These are phyloP conservation scores for Laothoe populi DNA, from an alignment of 2,888 invertebrate genomes.

Conservation along the genomic window DNA sequence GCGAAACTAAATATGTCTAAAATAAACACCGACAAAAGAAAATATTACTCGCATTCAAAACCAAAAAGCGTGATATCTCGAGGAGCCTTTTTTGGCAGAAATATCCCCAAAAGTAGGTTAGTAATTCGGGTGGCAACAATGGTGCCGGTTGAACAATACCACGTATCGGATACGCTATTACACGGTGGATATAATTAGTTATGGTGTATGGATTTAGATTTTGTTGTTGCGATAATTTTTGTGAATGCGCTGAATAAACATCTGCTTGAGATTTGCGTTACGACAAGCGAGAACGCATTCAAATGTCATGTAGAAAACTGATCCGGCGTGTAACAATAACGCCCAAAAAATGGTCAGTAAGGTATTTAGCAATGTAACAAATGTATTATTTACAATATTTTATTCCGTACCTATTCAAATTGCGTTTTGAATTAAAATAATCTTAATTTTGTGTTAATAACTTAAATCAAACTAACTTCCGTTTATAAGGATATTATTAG, in stretches of 20 bases:
- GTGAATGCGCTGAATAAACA: conserved; percentile 78
- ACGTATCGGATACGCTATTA: conserved; percentile 69
- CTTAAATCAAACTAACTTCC: no score
- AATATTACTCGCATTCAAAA: conserved; percentile 76
- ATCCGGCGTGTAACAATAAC: conserved; percentile 67
- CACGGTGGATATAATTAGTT: conserved; percentile 84
- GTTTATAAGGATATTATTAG: no score
- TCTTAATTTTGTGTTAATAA: not conserved
- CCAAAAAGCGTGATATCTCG: conserved; percentile 79
- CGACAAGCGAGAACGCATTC: conserved; percentile 75
- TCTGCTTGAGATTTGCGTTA: conserved; percentile 76
- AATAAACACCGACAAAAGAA: conserved; percentile 74
- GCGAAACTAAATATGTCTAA: conserved; percentile 41
- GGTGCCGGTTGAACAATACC: conserved; percentile 65
- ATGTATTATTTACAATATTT: conserved; percentile 1
- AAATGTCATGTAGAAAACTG: conserved; percentile 81
- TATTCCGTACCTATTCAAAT: not conserved
- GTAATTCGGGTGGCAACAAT: conserved; percentile 78
- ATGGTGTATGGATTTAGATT: conserved; percentile 84
- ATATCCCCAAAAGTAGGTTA: conserved; percentile 83
- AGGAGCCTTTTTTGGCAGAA: conserved; percentile 67
- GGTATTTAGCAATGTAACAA: conserved; percentile 14
- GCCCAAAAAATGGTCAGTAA: conserved; percentile 75
- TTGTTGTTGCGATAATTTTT: conserved; percentile 81
- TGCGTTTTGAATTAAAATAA: not conserved